Conservation (phyloP, 1,140 invertebrate genomes). For the Metaphire vulgaris region DNA sequence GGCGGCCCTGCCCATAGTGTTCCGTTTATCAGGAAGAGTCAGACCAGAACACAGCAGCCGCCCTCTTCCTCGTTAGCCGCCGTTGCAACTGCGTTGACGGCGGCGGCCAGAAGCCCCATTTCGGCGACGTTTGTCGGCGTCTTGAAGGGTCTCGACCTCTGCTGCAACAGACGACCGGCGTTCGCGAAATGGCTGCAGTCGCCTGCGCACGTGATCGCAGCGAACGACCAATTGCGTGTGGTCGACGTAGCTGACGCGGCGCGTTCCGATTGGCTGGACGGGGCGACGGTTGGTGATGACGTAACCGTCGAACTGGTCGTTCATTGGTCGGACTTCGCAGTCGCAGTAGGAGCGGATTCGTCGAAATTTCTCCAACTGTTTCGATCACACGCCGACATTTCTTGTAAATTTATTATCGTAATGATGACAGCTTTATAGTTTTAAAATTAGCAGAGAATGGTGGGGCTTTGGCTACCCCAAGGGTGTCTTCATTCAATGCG, state of each 20-base stretch:
- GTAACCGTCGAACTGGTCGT: constrained; percentile 22
- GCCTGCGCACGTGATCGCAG: neutral
- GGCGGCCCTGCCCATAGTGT: too few species aligned
- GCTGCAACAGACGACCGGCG: neutral
- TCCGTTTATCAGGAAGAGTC: too few species aligned
- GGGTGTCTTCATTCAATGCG: too few species aligned
- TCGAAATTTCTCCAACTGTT: constrained; percentile 16
- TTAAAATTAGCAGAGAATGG: too few species aligned
- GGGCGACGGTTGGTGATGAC: constrained; percentile 7
- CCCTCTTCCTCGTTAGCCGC: constrained; percentile 1
- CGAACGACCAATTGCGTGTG: neutral
- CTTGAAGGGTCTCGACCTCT: neutral
- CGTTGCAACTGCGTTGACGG: neutral
- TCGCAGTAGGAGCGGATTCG: constrained; percentile 4
- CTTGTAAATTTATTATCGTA: too few species aligned
- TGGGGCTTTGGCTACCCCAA: too few species aligned
- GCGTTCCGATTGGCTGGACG: constrained; percentile 13
- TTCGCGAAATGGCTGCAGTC: neutral
- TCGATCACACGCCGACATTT: too few species aligned
- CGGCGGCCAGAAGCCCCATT: neutral
- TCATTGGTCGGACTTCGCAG: constrained; percentile 3
- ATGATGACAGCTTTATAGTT: too few species aligned
- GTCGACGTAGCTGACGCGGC: constrained; percentile 5
- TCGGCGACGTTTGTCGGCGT: neutral
- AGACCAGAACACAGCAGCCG: neutral